Evolutionary conservation across 2,797 vertebrate genomes (phyloP).

Genomic region (Coccyzus lansbergi): DNA sequence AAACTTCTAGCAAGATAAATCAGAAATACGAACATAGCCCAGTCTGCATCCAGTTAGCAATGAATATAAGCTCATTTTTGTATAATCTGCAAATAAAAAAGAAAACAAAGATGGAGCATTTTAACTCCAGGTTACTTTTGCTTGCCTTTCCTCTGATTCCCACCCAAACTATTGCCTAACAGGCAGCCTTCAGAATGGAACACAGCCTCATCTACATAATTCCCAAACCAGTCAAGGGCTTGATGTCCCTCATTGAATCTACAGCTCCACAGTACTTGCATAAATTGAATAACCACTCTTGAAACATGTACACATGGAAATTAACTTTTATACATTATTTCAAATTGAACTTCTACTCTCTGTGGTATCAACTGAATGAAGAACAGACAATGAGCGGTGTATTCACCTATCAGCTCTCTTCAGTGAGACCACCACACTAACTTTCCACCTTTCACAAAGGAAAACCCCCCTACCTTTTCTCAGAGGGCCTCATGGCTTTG

Average conservation of each 20-base stretch:
- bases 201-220: not conserved
- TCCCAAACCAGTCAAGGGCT: not conserved
- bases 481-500: not conserved
- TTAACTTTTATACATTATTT: not conserved
- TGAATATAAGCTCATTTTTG: not conserved
- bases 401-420: not conserved
- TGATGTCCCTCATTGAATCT: not conserved
- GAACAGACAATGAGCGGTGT: not conserved
- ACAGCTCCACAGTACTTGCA: not conserved
- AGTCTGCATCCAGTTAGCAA: not conserved
- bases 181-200: not conserved
- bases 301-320: fast-evolving
- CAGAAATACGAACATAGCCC: not conserved
- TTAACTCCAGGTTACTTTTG: not conserved
- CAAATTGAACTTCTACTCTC: not conserved
- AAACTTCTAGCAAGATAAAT: not conserved
- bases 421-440: not conserved
- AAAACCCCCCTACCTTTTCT: not conserved
- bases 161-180: not conserved
- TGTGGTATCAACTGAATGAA: not conserved
- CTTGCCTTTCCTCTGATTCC: not conserved
- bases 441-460: not conserved
- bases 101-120: not conserved
- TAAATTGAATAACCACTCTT: not conserved
- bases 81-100: not conserved